Conservation (phyloP, 2,113 vertebrate species). For the Pangasianodon hypophthalmus region DNA sequence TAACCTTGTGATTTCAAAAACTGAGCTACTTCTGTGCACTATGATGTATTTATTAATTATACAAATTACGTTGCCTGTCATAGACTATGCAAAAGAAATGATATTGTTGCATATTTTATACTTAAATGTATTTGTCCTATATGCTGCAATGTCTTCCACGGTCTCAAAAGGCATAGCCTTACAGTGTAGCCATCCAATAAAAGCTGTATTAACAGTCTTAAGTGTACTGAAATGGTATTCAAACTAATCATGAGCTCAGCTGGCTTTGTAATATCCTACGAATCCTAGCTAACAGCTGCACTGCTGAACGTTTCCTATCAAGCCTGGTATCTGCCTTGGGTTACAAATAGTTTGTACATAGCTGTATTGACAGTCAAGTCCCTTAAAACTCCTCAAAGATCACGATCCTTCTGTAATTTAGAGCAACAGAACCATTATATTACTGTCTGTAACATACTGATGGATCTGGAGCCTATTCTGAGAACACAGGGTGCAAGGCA, state of each 20-base stretch:
- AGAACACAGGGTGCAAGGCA: not conserved
- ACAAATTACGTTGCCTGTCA: conserved; percentile 8
- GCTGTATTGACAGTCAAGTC: not conserved
- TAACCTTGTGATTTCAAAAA: conserved; percentile 6
- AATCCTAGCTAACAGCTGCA: not conserved
- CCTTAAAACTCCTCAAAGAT: not conserved
- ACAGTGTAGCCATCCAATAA: conserved; percentile 24
- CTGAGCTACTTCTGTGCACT: conserved; percentile 15
- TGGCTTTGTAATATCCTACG: not conserved
- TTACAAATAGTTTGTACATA: not conserved
- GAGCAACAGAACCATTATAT: not conserved
- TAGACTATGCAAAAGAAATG: conserved; percentile 39
- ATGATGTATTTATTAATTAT: conserved; percentile 36
- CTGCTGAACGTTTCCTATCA: not conserved
- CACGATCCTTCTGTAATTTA: not conserved
- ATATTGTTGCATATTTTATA: conserved; percentile 28
- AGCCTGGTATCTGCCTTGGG: not conserved
- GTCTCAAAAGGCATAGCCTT: not conserved
- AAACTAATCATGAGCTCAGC: not conserved
- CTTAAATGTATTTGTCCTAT: conserved; percentile 16
- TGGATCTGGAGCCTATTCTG: not conserved
- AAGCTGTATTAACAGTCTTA: conserved; percentile 9
- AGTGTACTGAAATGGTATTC: not conserved
- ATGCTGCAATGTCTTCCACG: conserved; percentile 30
- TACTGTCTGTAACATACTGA: not conserved